Conservation (phyloP, 2,888 invertebrate genomes). For the Uropetala carovei region DNA sequence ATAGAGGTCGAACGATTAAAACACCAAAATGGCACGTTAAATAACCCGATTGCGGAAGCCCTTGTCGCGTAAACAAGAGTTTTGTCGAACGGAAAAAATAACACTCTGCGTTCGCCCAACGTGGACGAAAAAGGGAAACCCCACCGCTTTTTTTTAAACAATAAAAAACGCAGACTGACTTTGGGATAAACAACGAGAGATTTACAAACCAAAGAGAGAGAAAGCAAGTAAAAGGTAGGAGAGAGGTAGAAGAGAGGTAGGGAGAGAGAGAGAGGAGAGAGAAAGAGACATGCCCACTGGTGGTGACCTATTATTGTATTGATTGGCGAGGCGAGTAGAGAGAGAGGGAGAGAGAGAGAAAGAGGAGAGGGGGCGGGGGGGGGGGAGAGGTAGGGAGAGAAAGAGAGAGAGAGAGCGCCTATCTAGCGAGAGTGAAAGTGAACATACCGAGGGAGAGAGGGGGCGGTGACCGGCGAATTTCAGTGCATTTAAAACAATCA, state of each 20-base stretch:
- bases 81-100: too few relatives aligned
- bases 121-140: too few relatives aligned
- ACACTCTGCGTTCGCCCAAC: too few relatives aligned
- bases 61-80: too few relatives aligned
- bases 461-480: constrained; percentile 37
- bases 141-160: neutral
- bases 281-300: constrained; percentile 51
- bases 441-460: constrained; percentile 34
- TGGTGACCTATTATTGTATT: constrained; percentile 63
- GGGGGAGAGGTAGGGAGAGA: neutral
- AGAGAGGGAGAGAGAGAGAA: neutral
- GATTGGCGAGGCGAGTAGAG: constrained; percentile 53
- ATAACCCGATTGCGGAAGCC: too few relatives aligned
- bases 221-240: neutral
- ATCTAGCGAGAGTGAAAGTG: constrained; percentile 60
- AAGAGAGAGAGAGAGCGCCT: neutral
- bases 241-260: neutral
- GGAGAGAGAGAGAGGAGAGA: neutral
- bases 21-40: too few relatives aligned
- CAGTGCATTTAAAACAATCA: neutral
- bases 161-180: neutral
- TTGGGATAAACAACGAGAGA: neutral
- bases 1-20: too few relatives aligned
- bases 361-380: neutral
- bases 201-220: neutral